Conservation (phyloP, 1,140 invertebrate genomes). For the Hydropsyche tenuis region DNA sequence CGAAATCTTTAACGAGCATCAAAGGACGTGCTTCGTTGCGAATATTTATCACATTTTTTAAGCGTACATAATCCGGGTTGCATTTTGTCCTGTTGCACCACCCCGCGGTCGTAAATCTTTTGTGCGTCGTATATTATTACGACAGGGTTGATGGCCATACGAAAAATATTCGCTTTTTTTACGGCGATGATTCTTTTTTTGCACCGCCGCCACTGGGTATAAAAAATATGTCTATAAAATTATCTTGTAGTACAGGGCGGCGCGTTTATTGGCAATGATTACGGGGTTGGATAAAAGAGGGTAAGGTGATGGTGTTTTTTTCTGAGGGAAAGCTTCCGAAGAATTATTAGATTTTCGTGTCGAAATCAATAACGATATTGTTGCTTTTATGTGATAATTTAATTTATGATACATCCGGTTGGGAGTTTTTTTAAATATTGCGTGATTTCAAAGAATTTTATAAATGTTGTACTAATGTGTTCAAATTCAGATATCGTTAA, state of each 20-base stretch:
- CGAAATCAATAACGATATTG: neutral
- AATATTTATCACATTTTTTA: slow-evolving; percentile 24
- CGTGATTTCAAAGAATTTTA: too few relatives aligned
- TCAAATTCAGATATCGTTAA: too few relatives aligned
- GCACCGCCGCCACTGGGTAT: slow-evolving; percentile 33
- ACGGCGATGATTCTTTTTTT: slow-evolving; percentile 43
- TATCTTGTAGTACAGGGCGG: slow-evolving; percentile 39
- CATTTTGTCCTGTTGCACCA: slow-evolving; percentile 37
- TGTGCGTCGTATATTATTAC: slow-evolving; percentile 47
- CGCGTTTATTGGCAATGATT: slow-evolving; percentile 44
- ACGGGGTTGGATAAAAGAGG: slow-evolving; percentile 30
- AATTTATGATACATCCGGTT: too few relatives aligned
- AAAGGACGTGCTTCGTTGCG: neutral
- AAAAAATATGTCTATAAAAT: slow-evolving; percentile 45
- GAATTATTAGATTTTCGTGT: slow-evolving; percentile 19
- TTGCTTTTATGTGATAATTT: too few relatives aligned
- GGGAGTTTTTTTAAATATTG: too few relatives aligned
- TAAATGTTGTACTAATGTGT: too few relatives aligned
- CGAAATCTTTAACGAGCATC: too few relatives aligned
- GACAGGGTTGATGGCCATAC: slow-evolving; percentile 46
- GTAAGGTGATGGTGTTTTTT: neutral
- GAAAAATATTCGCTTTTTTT: slow-evolving; percentile 47
- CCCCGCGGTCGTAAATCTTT: slow-evolving; percentile 45
- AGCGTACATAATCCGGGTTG: slow-evolving; percentile 34
- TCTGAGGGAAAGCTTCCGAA: neutral